Evolutionary conservation across 2,797 vertebrate genomes (phyloP).

Genomic region (Gallirallus australis): DNA sequence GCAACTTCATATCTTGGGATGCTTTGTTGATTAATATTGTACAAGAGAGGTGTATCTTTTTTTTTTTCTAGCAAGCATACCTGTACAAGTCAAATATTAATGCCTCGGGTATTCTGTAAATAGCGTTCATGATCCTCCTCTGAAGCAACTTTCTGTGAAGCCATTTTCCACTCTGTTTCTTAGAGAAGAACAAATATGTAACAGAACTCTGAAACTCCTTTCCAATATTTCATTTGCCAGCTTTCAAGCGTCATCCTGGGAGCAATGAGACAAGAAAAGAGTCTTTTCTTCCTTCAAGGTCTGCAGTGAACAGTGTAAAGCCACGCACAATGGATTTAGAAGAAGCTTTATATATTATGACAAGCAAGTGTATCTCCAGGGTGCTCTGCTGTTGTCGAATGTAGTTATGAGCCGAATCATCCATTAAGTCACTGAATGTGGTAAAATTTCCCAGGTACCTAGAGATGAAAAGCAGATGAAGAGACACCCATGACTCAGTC

Average conservation of each 20-base stretch:
- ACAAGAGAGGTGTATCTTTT: neutral
- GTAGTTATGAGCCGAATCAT: slow-evolving; percentile 46
- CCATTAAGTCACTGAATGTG: slow-evolving; percentile 41
- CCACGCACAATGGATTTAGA: slow-evolving; percentile 17
- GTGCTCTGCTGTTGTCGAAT: slow-evolving; percentile 47
- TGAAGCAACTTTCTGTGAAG: slow-evolving; percentile 48
- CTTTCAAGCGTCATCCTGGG: slow-evolving; percentile 62
- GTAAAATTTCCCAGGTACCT: slow-evolving; percentile 43
- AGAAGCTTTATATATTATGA: slow-evolving; percentile 66
- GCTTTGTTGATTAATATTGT: slow-evolving; percentile 40
- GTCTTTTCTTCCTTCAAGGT: slow-evolving; percentile 60
- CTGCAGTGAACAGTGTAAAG: slow-evolving; percentile 45
- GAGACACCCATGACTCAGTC: neutral
- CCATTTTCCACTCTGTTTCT: slow-evolving; percentile 56
- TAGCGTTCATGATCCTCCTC: slow-evolving; percentile 36
- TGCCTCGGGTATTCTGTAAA: slow-evolving; percentile 46
- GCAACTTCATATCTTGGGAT: neutral
- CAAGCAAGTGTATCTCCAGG: slow-evolving; percentile 63
- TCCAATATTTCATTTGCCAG: slow-evolving; percentile 48
- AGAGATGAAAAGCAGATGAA: slow-evolving; percentile 21
- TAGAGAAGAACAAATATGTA: slow-evolving; percentile 62
- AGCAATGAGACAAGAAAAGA: slow-evolving; percentile 71
- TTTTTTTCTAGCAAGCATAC: neutral
- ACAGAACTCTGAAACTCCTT: slow-evolving; percentile 11
- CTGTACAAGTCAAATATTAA: slow-evolving; percentile 49